Percentiles rank a stretch among this genome's conserved stretches.
Conservation (phyloP, 2,113 vertebrate species). For the Laticauda laticaudata region DNA sequence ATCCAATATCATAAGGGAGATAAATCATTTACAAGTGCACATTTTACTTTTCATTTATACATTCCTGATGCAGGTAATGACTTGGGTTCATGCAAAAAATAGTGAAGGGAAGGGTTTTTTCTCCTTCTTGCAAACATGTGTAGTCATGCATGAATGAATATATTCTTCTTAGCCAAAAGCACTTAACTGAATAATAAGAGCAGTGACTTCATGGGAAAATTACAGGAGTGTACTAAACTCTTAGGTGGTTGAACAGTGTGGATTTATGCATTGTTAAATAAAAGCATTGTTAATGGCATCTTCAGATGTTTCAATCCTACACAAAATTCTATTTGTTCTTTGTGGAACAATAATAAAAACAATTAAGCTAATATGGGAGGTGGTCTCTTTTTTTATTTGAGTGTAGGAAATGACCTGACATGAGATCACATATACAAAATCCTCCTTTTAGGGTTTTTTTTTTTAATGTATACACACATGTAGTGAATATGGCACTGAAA, state of each 20-base stretch:
- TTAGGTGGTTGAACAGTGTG: background rate
- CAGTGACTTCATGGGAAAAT: constrained; percentile 20
- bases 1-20: background rate
- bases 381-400: background rate
- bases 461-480: background rate
- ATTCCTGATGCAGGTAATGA: background rate
- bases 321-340: background rate
- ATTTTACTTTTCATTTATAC: background rate
- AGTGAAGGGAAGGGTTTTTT: background rate
- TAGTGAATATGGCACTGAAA: background rate
- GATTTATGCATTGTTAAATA: constrained; percentile 16
- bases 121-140: background rate
- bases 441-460: no score
- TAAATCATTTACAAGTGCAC: background rate
- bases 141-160: constrained; percentile 14
- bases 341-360: background rate
- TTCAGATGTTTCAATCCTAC: background rate
- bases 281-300: constrained; percentile 8
- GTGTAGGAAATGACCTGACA: background rate
- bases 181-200: constrained; percentile 3
- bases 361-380: background rate
- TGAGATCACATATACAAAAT: background rate
- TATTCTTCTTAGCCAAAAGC: background rate
- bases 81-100: background rate
- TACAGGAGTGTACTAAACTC: background rate